These are phyloP conservation scores for Luperina nickerlii DNA, from an alignment of 2,888 invertebrate species.

Conservation along the genomic window DNA sequence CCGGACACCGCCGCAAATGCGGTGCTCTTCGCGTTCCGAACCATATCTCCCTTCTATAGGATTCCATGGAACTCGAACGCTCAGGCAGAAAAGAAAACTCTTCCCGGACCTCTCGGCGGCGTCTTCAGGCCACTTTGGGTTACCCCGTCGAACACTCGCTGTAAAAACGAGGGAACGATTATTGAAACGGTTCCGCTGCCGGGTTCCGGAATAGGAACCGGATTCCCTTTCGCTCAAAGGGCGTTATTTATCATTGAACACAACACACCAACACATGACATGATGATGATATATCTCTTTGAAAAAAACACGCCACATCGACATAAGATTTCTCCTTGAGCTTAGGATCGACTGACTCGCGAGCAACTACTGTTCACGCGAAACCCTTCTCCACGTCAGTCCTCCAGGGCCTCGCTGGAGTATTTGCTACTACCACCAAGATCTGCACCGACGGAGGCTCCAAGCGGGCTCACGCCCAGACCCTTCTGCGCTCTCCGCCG, in stretches of 20 bases:
- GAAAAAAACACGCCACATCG: slow-evolving; percentile 75
- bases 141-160: slow-evolving; percentile 75
- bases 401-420: too few species aligned
- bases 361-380: too few species aligned
- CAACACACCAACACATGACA: too few species aligned
- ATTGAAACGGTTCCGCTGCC: slow-evolving; percentile 88
- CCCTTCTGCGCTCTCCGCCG: slow-evolving; percentile 90
- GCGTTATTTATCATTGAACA: slow-evolving; percentile 72
- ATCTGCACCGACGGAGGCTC: slow-evolving; percentile 90
- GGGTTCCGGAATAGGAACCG: slow-evolving; percentile 91
- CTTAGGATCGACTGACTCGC: slow-evolving; percentile 90
- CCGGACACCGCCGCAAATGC: too few species aligned
- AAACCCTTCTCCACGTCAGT: too few species aligned
- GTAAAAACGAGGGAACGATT: slow-evolving; percentile 79
- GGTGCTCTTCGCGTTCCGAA: slow-evolving; percentile 83
- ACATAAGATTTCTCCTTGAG: slow-evolving; percentile 86
- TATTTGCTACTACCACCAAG: slow-evolving; percentile 93
- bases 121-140: slow-evolving; percentile 78
- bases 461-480: slow-evolving; percentile 88
- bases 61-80: slow-evolving; percentile 86
- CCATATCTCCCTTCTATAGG: slow-evolving; percentile 89
- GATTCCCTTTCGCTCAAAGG: slow-evolving; percentile 89
- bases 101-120: slow-evolving; percentile 92
- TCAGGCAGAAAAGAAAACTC: slow-evolving; percentile 66
- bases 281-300: neutral